phyloP scores from a whole-genome alignment of 2,113 vertebrate genomes.

The Salvelinus fontinalis region DNA sequence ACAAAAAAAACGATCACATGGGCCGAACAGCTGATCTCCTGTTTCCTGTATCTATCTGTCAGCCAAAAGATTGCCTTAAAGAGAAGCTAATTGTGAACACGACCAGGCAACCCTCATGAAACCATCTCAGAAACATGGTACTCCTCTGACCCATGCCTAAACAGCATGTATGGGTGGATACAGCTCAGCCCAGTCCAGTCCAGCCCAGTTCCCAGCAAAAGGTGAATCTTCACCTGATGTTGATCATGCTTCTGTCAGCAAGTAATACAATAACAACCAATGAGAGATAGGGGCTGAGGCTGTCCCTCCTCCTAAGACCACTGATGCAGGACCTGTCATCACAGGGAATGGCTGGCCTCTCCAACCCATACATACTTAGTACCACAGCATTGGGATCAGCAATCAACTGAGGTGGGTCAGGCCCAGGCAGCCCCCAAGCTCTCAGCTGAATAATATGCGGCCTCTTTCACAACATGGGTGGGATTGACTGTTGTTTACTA shows the following conservation, averaged over 20 bases:
- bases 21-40: slow-evolving; percentile 69
- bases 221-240: background rate
- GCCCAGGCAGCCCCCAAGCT: slow-evolving; percentile 30
- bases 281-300: background rate
- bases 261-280: background rate
- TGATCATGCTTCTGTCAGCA: background rate
- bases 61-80: slow-evolving; percentile 68
- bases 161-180: background rate
- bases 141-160: background rate
- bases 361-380: background rate
- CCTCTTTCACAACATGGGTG: slow-evolving; percentile 68
- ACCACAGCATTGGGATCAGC: slow-evolving; percentile 10
- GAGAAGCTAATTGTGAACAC: slow-evolving; percentile 38
- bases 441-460: slow-evolving; percentile 54
- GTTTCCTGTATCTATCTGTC: slow-evolving; percentile 72
- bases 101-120: background rate
- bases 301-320: no score
- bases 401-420: slow-evolving; percentile 11
- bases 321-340: background rate
- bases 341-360: background rate
- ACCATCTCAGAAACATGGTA: background rate
- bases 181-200: background rate
- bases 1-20: slow-evolving; percentile 63
- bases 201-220: background rate
- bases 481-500: slow-evolving; percentile 62